Percentiles rank a stretch among this genome's conserved stretches.
Evolutionary conservation across 2,113 vertebrate species (phyloP).

Genomic region (Sigmodon hispidus): DNA sequence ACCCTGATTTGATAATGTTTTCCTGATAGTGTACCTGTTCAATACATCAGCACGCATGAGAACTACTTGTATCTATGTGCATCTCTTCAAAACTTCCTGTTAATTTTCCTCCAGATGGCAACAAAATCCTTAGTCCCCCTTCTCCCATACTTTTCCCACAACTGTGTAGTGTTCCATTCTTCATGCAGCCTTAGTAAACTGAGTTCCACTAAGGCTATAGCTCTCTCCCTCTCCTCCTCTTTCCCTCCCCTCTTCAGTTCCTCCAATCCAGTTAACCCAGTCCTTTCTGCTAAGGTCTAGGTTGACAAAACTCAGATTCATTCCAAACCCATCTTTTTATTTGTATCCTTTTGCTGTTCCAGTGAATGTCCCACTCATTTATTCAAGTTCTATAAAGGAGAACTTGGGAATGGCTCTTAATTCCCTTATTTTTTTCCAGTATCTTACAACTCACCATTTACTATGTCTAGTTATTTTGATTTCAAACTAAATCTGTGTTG

Average conservation of each 20-base stretch:
- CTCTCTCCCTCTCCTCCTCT: neutral
- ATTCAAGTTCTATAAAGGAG: slow-evolving; percentile 1
- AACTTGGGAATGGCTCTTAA: slow-evolving; percentile 5
- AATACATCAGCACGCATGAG: too few relatives aligned
- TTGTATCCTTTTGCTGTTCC: neutral
- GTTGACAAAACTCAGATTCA: slow-evolving; percentile 1
- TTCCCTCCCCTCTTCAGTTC: neutral
- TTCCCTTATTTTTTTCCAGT: neutral
- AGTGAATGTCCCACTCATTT: neutral
- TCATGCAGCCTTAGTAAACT: slow-evolving; percentile 44
- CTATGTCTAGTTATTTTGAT: slow-evolving; percentile 27
- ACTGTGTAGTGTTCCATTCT: slow-evolving; percentile 3
- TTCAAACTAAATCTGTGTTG: neutral
- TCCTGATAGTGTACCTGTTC: neutral
- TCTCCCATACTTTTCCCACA: neutral
- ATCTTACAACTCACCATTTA: neutral
- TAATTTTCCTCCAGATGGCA: neutral
- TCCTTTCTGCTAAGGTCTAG: neutral
- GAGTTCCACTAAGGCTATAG: neutral
- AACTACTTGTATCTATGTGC: neutral
- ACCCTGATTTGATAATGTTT: neutral
- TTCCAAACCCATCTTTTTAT: slow-evolving; percentile 11
- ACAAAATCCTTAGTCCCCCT: neutral
- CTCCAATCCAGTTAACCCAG: neutral
- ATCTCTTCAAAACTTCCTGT: neutral